A percentile compares a stretch with the other conserved stretches of the same genome.
These are phyloP conservation scores for Julus scanicus DNA, from an alignment of 2,888 invertebrate species.

Conservation along the genomic window DNA sequence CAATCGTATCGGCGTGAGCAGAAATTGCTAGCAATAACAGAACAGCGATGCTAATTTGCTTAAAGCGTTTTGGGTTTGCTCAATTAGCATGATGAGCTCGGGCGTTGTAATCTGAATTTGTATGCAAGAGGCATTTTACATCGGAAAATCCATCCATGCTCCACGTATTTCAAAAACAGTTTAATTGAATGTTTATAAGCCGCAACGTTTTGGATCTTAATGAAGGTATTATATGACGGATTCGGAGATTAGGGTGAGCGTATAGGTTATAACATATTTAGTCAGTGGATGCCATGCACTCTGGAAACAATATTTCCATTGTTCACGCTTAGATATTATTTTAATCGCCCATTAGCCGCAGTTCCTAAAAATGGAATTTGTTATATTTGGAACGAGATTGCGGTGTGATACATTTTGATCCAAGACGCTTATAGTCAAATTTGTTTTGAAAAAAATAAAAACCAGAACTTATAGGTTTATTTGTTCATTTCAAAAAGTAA, in stretches of 20 bases:
- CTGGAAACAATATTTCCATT: too few species aligned
- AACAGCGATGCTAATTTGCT: constrained; percentile 8
- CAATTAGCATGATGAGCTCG: constrained; percentile 41
- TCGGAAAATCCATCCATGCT: neutral
- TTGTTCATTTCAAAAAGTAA: too few species aligned
- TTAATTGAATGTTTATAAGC: neutral
- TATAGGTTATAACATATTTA: neutral
- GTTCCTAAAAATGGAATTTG: too few species aligned
- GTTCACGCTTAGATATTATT: too few species aligned
- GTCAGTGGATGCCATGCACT: neutral
- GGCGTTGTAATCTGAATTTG: neutral
- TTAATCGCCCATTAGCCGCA: too few species aligned
- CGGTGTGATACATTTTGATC: too few species aligned
- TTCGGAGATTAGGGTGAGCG: neutral
- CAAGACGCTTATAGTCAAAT: too few species aligned
- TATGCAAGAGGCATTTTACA: neutral
- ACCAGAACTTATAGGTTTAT: too few species aligned
- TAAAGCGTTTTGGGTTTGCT: constrained; percentile 23
- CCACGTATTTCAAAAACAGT: neutral
- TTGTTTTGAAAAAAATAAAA: too few species aligned
- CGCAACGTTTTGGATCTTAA: neutral
- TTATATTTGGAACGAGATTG: too few species aligned
- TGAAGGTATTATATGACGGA: neutral
- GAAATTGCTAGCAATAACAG: constrained; percentile 40
- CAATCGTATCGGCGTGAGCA: constrained; percentile 26